Base-by-base conservation (phyloP, 1,140 invertebrate species). In the Neoseiulus cucumeris region DNA sequence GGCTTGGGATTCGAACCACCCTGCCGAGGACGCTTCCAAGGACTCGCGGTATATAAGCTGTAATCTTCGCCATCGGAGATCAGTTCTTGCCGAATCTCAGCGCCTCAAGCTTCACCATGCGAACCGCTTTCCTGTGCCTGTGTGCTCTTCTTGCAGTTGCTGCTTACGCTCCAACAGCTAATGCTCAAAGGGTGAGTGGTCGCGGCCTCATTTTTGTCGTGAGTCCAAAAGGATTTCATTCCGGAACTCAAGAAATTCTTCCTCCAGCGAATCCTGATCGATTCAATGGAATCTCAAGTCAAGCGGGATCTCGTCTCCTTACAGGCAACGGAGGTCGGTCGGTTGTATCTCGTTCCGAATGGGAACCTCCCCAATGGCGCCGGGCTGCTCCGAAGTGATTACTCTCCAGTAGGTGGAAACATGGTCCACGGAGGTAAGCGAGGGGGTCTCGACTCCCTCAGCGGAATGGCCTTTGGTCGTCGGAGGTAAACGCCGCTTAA, bases 381-480 rank as follows among this genome's bases (percentile, higher is more conserved):
- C 25, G 51, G 51, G 14, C 51, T 59, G 51, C 51, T 59, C 51
- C 51, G 51, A 12, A 25, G 51, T 25, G 51, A 59, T 59, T 59
- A 59, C 33, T 59, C 51, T 25, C 33, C 51, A 14, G 51, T 59
- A 17, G 51, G 51, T 18, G 51, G 51, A 59, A 29, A 14, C 25
- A 25, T 59, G 51, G 51, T 59, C 51, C 51, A 59, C 51, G 51
- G 51, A 29, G 51, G 51, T 33, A 59, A 59, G 22, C 25, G 51
- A 59, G 51, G 51, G 51, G 51, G 51, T 9, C 51, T 59, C 51
- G 51, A 59, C 51, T 59, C 51, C 22, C 51, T 59, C 51, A 59
- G 51, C 51, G 51, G 51, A 59, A 59, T 59, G 51, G 51, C 51
- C 51, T 59, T 59, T 33, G 51, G 51, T 25, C 51, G 51, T 39